Conservation (phyloP, 1,140 invertebrate species). For the Drosophila ercepeae region DNA sequence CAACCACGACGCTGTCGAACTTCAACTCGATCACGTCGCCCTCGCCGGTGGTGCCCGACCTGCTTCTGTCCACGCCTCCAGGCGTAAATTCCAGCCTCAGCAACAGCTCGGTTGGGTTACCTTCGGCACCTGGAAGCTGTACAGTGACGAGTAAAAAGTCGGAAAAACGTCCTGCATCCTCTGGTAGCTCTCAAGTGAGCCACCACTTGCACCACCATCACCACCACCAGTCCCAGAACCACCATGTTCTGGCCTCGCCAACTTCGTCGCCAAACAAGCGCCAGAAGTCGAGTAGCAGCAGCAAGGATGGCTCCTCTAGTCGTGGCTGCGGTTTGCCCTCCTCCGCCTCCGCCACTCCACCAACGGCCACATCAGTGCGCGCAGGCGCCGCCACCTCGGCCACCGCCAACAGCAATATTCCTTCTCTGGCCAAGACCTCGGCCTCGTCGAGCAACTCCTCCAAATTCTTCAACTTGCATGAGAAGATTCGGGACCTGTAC, state of each 20-base stretch:
- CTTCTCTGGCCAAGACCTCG: slow-evolving; percentile 15
- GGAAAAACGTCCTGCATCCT: slow-evolving; percentile 69
- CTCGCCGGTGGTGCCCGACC: slow-evolving; percentile 79
- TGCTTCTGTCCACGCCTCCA: slow-evolving; percentile 74
- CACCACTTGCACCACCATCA: slow-evolving; percentile 63
- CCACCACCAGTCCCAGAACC: slow-evolving; percentile 57
- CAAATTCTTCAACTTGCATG: slow-evolving; percentile 86
- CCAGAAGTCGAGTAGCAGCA: slow-evolving; percentile 68
- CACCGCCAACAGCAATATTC: slow-evolving; percentile 16
- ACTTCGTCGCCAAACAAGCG: slow-evolving; percentile 77
- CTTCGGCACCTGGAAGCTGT: slow-evolving; percentile 30
- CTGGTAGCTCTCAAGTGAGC: slow-evolving; percentile 21
- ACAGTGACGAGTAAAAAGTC: slow-evolving; percentile 58
- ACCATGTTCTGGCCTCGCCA: slow-evolving; percentile 71
- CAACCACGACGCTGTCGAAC: slow-evolving; percentile 75
- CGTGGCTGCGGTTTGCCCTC: slow-evolving; percentile 63
- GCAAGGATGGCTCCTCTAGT: slow-evolving; percentile 74
- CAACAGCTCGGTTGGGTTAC: slow-evolving; percentile 33
- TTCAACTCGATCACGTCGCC: slow-evolving; percentile 82
- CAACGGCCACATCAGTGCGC: slow-evolving; percentile 40
- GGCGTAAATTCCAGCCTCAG: slow-evolving; percentile 72
- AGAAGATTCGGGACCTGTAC: slow-evolving; percentile 86
- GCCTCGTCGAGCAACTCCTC: slow-evolving; percentile 36
- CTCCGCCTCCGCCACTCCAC: slow-evolving; percentile 38
- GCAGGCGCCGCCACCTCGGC: slow-evolving; percentile 38